These are phyloP conservation scores for Corythornis vintsioides DNA, from an alignment of 2,113 vertebrate genomes.

Conservation along the genomic window DNA sequence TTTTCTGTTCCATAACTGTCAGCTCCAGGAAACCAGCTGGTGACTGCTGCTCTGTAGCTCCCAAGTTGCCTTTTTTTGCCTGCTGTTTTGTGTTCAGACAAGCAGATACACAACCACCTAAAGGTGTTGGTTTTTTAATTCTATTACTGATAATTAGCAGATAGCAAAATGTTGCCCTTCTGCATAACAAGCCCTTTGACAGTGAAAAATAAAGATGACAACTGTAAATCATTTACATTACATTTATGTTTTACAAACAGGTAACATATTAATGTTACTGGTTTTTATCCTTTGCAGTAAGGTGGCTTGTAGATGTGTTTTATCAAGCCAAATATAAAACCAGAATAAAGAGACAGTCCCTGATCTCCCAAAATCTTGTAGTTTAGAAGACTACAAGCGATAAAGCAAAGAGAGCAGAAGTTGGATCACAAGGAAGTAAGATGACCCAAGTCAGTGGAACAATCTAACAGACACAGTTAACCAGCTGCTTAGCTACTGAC, in stretches of 20 bases:
- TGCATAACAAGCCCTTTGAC: background rate
- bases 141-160: background rate
- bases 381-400: background rate
- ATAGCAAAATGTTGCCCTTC: background rate
- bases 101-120: background rate
- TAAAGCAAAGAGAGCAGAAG: background rate
- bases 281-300: background rate
- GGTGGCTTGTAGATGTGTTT: background rate
- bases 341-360: background rate
- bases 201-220: background rate
- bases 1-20: background rate
- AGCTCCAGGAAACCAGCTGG: background rate
- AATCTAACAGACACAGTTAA: background rate
- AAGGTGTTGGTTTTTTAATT: background rate
- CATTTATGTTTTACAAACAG: background rate
- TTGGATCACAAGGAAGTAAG: background rate
- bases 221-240: background rate
- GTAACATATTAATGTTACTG: background rate
- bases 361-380: background rate
- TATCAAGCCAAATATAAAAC: background rate
- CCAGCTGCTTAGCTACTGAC: background rate
- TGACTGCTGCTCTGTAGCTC: background rate
- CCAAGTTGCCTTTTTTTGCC: background rate
- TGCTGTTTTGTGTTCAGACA: constrained; percentile 16
- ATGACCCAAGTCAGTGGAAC: background rate